Base-by-base conservation (phyloP, 2,888 invertebrate species). In the Helobdella robusta region DNA sequence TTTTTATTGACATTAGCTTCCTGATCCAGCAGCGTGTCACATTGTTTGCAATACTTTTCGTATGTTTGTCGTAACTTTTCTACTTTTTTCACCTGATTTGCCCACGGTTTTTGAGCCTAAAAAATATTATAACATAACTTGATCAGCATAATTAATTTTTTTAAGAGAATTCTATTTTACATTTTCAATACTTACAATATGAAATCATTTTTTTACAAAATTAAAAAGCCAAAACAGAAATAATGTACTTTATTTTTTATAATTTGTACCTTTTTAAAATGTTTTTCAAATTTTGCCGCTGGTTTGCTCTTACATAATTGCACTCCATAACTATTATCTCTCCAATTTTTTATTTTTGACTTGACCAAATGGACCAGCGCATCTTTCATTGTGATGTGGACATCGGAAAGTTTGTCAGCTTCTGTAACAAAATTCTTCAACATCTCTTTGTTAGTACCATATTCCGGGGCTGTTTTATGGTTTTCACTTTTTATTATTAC, bases 401-500 rank as follows among this genome's bases (percentile, higher is more conserved):
- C 18, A 36, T 66, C 66, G 8, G 64, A 54, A 23, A 66, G 25
- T 35, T 54, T 64, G 50, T 66, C 66, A 30, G 63, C 66, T 40
- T 66, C 66, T 28, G 46, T 46, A 20, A 66, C 35, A 40, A 48
- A 54, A 18, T 54, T 52, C 50, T 64, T 64, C 59, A 61, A 35
- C 58, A 62, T 61, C n/a, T 61, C 66, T 56, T 64, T 56, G 18
- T 50, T 66, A 6, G 64, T 34, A 23, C 66, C 66, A 46, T 66
- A 66, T 28, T 63, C 66, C 23, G 66, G 58, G 36, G 64, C 66
- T 66, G n/a, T n/a, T n/a, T n/a, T n/a, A n/a, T n/a, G n/a, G n/a
- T n/a, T n/a, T n/a, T n/a, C n/a, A n/a, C n/a, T n/a, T n/a, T n/a
- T n/a, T n/a, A n/a, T n/a, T n/a, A n/a, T n/a, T n/a, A n/a, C n/a